These are phyloP conservation scores for Porites rus DNA, from an alignment of 92 coral and sea anemone genomes.

Conservation along the genomic window DNA sequence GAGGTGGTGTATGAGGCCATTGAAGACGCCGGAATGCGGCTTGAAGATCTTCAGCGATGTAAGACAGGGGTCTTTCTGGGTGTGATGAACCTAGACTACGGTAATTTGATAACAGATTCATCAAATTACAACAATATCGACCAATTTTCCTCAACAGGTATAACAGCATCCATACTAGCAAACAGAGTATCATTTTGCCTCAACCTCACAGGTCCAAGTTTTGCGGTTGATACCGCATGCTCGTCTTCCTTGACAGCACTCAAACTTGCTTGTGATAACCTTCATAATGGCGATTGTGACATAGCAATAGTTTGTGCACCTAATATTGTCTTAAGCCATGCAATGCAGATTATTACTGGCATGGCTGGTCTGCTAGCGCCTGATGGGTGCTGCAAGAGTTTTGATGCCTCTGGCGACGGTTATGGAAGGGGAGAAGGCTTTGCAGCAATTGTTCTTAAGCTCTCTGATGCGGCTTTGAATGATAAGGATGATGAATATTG, in stretches of 20 bases:
- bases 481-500: slow-evolving; percentile 81
- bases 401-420: slow-evolving; percentile 90
- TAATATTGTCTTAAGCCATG: slow-evolving; percentile 61
- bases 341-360: slow-evolving; percentile 67
- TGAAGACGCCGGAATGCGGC: slow-evolving; percentile 84
- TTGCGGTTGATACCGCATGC: slow-evolving; percentile 89
- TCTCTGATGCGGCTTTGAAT: slow-evolving; percentile 45
- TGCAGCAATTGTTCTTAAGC: slow-evolving; percentile 84
- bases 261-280: slow-evolving; percentile 69
- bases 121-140: slow-evolving; percentile 64
- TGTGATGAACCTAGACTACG: slow-evolving; percentile 77
- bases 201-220: slow-evolving; percentile 86
- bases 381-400: slow-evolving; percentile 89
- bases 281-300: slow-evolving; percentile 72
- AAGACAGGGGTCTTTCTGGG: slow-evolving; percentile 89
- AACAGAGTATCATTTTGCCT: slow-evolving; percentile 85
- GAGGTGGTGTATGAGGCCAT: slow-evolving; percentile 90
- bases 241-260: slow-evolving; percentile 93
- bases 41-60: slow-evolving; percentile 81
- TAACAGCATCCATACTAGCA: slow-evolving; percentile 69
- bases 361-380: slow-evolving; percentile 86
- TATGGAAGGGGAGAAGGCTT: slow-evolving; percentile 95
- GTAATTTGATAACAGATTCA: slow-evolving; percentile 17
- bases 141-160: slow-evolving; percentile 85
- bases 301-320: slow-evolving; percentile 90